Percentiles rank a stretch among this genome's conserved stretches.
Conservation (phyloP, 2,888 invertebrate genomes). For the Caenorhabditis sp. region DNA sequence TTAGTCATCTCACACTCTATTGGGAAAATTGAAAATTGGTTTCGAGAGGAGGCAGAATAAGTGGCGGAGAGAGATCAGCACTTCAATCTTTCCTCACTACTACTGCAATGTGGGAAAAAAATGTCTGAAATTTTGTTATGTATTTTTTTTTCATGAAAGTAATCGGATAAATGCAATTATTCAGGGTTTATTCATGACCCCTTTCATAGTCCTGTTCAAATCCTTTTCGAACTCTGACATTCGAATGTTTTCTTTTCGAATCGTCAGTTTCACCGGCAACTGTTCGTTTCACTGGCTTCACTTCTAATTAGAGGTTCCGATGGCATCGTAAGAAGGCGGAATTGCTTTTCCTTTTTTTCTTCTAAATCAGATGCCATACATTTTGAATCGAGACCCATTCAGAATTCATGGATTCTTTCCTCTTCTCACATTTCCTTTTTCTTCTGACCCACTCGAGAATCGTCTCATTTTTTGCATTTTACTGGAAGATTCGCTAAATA, state of each 20-base stretch:
- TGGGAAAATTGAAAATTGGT: constrained; percentile 17
- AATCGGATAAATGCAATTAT: constrained; percentile 76
- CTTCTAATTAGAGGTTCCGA: constrained; percentile 39
- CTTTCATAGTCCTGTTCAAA: constrained; percentile 33
- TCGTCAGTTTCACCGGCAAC: constrained; percentile 10
- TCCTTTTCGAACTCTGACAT: constrained; percentile 29
- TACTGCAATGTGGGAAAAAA: constrained; percentile 3
- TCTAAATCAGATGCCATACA: constrained; percentile 61
- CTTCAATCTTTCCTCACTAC: constrained; percentile 21
- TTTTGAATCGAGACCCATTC: constrained; percentile 52
- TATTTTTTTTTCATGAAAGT: constrained; percentile 47
- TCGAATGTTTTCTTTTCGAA: constrained; percentile 1
- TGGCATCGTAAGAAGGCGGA: constrained; percentile 26
- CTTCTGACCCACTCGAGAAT: constrained; percentile 20
- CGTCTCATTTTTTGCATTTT: constrained; percentile 38
- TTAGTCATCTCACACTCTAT: constrained; percentile 47
- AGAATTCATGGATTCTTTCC: constrained; percentile 55
- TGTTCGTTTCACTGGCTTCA: constrained; percentile 10
- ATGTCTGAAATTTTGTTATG: constrained; percentile 52
- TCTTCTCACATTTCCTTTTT: constrained; percentile 25
- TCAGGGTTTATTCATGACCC: constrained; percentile 72
- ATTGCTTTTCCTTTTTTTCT: constrained; percentile 19
- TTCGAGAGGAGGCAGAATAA: background rate
- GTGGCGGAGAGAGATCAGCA: constrained; percentile 18
- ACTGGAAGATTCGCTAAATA: constrained; percentile 18